Percentiles rank a stretch among this genome's conserved stretches.
phyloP scores from a whole-genome alignment of 2,797 vertebrate species.

The Carcharodon carcharias region DNA sequence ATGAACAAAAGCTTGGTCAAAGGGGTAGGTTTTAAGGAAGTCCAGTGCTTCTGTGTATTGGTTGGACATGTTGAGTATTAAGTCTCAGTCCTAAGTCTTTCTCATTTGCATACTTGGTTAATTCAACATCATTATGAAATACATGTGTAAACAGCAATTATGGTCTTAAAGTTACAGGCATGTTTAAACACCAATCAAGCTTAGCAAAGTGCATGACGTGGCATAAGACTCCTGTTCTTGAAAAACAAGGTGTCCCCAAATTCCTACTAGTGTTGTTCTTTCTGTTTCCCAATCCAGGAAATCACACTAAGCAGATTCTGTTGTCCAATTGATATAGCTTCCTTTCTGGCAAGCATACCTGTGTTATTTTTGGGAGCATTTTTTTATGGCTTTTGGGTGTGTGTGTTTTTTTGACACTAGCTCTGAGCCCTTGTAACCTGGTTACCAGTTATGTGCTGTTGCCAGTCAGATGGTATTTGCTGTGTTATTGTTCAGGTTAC shows the following conservation, averaged over 20 bases:
- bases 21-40: background rate
- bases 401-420: background rate
- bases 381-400: background rate
- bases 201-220: background rate
- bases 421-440: background rate
- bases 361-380: background rate
- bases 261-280: background rate
- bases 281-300: background rate
- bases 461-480: background rate
- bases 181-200: background rate
- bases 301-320: background rate
- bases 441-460: background rate
- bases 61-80: background rate
- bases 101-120: background rate
- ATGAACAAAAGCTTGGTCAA: too few species aligned
- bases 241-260: background rate
- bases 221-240: background rate
- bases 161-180: background rate
- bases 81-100: background rate
- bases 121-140: background rate
- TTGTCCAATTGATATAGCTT: background rate
- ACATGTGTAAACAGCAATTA: background rate
- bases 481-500: background rate
- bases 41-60: background rate
- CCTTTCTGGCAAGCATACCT: background rate